phyloP scores from a whole-genome alignment of 2,797 vertebrate genomes.

The Liparis tanakae region DNA sequence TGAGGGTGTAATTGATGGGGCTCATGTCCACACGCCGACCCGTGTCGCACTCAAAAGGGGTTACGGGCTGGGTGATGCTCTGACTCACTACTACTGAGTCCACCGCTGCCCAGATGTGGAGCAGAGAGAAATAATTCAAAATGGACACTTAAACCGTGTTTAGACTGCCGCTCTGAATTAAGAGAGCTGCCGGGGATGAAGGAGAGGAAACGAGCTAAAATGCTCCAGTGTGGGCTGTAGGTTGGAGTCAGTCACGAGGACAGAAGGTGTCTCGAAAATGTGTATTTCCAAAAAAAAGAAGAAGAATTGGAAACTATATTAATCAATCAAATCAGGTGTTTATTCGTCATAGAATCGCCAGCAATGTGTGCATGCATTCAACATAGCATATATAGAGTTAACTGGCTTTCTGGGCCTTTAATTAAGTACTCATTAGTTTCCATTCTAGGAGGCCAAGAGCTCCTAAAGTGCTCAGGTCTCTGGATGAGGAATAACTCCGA shows the following conservation, averaged over 20 bases:
- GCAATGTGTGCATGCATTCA: neutral
- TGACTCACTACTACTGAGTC: conserved; percentile 1
- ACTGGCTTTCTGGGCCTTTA: neutral
- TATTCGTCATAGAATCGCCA: neutral
- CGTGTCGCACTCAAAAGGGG: neutral
- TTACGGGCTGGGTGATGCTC: neutral
- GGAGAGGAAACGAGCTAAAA: neutral
- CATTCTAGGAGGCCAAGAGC: neutral
- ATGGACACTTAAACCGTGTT: conserved; percentile 68
- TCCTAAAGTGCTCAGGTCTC: neutral
- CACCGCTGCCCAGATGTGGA: conserved; percentile 76
- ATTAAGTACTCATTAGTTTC: conserved; percentile 12
- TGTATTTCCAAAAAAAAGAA: too few relatives aligned
- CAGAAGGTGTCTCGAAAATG: neutral
- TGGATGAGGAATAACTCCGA: conserved; percentile 4
- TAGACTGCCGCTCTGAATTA: conserved; percentile 22
- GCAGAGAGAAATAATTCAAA: conserved; percentile 68
- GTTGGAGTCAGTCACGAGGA: neutral
- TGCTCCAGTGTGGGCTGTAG: neutral
- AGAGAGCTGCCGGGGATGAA: conserved; percentile 5
- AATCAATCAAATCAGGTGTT: neutral
- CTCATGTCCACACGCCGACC: accelerated
- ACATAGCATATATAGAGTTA: neutral
- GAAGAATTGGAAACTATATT: neutral
- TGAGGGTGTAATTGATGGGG: neutral